A percentile compares a stretch with the other conserved stretches of the same genome.
Evolutionary conservation across 2,113 vertebrate genomes (phyloP).

Genomic region (Chaetodon auriga): DNA sequence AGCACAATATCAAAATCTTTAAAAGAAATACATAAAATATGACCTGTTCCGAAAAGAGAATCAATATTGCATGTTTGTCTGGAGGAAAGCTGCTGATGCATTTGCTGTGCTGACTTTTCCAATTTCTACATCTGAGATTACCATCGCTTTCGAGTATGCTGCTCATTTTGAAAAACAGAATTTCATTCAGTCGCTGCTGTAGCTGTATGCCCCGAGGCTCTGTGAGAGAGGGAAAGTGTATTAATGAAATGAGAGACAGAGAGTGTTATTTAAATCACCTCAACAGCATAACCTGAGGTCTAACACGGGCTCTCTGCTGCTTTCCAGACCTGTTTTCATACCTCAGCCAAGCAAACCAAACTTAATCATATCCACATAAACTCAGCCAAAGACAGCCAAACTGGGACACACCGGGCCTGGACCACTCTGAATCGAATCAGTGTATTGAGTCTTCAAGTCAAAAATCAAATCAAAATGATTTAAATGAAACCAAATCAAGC

Average conservation of each 20-base stretch:
- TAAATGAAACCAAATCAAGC: neutral
- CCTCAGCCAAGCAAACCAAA: constrained; percentile 50
- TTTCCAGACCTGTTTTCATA: constrained; percentile 66
- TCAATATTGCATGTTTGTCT: constrained; percentile 82
- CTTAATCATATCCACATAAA: constrained; percentile 59
- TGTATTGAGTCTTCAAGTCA: neutral
- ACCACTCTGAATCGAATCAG: constrained; percentile 3
- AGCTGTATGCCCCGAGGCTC: constrained; percentile 73
- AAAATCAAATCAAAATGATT: neutral
- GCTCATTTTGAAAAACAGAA: constrained; percentile 81
- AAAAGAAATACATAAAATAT: constrained; percentile 82
- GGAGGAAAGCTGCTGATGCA: constrained; percentile 76
- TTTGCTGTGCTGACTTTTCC: constrained; percentile 81
- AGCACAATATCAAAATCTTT: constrained; percentile 70
- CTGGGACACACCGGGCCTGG: neutral
- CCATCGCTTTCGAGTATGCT: constrained; percentile 75
- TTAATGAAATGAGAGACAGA: constrained; percentile 82
- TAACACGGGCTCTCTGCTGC: constrained; percentile 61
- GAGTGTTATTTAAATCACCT: constrained; percentile 83
- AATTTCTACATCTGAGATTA: constrained; percentile 83
- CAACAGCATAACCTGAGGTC: constrained; percentile 74
- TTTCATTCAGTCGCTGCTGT: constrained; percentile 74
- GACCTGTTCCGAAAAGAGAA: constrained; percentile 71
- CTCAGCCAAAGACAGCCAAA: constrained; percentile 8
- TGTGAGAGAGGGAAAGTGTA: constrained; percentile 68